Conservation (phyloP, 1,140 invertebrate species). For the Drosophila bocki region DNA sequence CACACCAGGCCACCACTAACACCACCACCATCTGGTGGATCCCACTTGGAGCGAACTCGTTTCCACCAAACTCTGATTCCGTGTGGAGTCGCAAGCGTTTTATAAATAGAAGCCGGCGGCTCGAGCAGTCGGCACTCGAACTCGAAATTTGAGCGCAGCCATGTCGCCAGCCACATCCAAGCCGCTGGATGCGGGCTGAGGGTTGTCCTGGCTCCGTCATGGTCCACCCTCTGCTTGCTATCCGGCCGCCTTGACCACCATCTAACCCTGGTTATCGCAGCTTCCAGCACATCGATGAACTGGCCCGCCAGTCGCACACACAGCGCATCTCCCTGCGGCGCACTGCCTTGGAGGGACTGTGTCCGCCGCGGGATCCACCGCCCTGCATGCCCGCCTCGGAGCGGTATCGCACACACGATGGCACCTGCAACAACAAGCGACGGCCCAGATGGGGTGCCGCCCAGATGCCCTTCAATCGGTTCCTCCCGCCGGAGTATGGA, state of each 20-base stretch:
- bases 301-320: slow-evolving; percentile 77
- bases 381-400: slow-evolving; percentile 80
- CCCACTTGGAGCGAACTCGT: slow-evolving; percentile 66
- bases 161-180: slow-evolving; percentile 43
- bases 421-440: slow-evolving; percentile 93
- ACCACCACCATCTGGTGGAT: slow-evolving; percentile 33
- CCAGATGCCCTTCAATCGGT: slow-evolving; percentile 92
- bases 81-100: slow-evolving; percentile 48
- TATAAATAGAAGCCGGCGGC: slow-evolving; percentile 72
- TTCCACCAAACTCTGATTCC: slow-evolving; percentile 43
- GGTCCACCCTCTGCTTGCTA: background rate
- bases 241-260: slow-evolving; percentile 1
- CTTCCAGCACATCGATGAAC: slow-evolving; percentile 78
- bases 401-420: slow-evolving; percentile 92
- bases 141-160: slow-evolving; percentile 60
- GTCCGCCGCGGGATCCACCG: slow-evolving; percentile 78
- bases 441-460: slow-evolving; percentile 93
- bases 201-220: slow-evolving; percentile 20
- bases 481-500: slow-evolving; percentile 92
- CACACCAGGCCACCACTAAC: slow-evolving; percentile 7
- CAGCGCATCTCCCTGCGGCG: slow-evolving; percentile 79
- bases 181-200: slow-evolving; percentile 33
- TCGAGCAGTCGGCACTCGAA: slow-evolving; percentile 57
- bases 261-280: slow-evolving; percentile 35
- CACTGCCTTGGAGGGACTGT: slow-evolving; percentile 78